Evolutionary conservation across 1,140 invertebrate genomes (phyloP).

Genomic region (Lordiphosa collinella): DNA sequence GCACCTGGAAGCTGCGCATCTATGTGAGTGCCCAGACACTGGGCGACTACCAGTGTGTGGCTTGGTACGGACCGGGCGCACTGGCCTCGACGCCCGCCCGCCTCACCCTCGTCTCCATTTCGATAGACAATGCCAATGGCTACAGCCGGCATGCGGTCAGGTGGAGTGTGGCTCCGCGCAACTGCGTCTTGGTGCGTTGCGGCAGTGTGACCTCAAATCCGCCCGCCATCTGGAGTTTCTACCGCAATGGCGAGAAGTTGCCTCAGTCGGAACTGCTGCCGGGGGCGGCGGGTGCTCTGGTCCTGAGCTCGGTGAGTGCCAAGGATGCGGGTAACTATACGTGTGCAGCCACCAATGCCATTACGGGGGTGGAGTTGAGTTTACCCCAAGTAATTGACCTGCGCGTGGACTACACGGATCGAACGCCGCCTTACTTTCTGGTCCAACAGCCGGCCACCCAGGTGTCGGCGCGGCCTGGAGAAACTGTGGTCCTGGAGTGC

Average conservation of each 20-base stretch:
- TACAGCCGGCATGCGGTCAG: constrained; percentile 45
- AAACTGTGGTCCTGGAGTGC: constrained; percentile 85
- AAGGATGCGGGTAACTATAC: constrained; percentile 82
- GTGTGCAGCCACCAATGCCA: constrained; percentile 83
- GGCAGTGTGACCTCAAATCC: constrained; percentile 70
- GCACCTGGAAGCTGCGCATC: constrained; percentile 79
- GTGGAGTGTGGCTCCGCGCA: constrained; percentile 73
- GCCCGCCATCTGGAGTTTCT: constrained; percentile 76
- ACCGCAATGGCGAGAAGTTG: constrained; percentile 71
- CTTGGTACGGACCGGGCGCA: constrained; percentile 88
- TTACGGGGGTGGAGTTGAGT: constrained; percentile 80
- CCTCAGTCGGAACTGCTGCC: constrained; percentile 63
- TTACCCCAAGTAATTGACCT: constrained; percentile 80
- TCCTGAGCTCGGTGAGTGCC: constrained; percentile 81
- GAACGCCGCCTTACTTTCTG: constrained; percentile 81
- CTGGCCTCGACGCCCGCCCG: constrained; percentile 88
- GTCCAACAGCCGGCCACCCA: constrained; percentile 80
- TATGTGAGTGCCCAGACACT: constrained; percentile 82
- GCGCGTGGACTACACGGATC: constrained; percentile 78
- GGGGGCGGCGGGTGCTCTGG: constrained; percentile 79
- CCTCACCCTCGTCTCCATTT: constrained; percentile 85
- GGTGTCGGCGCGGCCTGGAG: constrained; percentile 79
- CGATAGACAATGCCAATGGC: constrained; percentile 42
- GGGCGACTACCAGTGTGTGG: constrained; percentile 88
- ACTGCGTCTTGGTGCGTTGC: constrained; percentile 71